Percentiles rank a stretch among this genome's conserved stretches.
Conservation (phyloP, 35 echinoderm and acorn worm species). For the Stichopus chloronotus region DNA sequence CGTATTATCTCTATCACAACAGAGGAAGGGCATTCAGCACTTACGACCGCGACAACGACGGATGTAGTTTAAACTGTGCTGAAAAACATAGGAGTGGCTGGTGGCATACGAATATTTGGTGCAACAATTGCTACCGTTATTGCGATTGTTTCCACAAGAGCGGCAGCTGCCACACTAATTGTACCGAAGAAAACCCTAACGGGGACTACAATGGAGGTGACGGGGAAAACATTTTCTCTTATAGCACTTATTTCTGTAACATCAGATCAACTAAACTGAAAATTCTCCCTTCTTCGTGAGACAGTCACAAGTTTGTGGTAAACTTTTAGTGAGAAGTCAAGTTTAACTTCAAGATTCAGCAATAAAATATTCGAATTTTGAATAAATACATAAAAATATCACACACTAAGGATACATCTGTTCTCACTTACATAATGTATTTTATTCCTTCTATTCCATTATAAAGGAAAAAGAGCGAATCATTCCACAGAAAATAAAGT, state of each 20-base stretch:
- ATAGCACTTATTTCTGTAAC: not conserved
- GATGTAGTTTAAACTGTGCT: not conserved
- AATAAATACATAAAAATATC: too few species aligned
- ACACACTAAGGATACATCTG: too few species aligned
- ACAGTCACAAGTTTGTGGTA: too few species aligned
- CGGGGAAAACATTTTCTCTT: not conserved
- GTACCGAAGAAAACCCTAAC: not conserved
- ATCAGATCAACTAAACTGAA: not conserved
- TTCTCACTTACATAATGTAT: too few species aligned
- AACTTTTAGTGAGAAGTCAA: too few species aligned
- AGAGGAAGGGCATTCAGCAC: not conserved
- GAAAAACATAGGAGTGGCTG: slow-evolving; percentile 8
- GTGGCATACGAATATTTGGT: not conserved
- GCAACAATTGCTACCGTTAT: not conserved
- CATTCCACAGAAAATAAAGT: too few species aligned
- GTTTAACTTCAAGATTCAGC: too few species aligned
- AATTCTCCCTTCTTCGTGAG: not conserved
- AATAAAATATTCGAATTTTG: not conserved
- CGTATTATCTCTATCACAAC: not conserved
- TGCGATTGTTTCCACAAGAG: not conserved
- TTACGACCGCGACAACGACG: slow-evolving; percentile 10
- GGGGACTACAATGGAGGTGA: not conserved
- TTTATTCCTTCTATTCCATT: too few species aligned
- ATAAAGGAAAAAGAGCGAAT: too few species aligned
- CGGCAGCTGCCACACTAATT: not conserved